Conservation (phyloP, 2,888 invertebrate species). For the Dyspetes luteomarginatus region DNA sequence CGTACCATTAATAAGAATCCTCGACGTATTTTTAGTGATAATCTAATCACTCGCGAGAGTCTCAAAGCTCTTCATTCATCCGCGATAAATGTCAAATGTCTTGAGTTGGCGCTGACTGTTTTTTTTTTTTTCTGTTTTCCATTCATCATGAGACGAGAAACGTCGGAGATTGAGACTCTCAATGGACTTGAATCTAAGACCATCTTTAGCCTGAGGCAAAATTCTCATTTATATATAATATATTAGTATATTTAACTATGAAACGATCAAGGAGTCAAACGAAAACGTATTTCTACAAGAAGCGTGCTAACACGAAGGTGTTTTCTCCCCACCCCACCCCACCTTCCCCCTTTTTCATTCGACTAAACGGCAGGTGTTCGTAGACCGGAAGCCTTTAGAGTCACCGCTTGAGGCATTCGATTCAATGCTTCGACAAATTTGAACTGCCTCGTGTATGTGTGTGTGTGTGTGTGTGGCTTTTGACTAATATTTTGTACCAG, state of each 20-base stretch:
- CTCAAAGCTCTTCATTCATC: conserved; percentile 43
- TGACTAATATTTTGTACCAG: conserved; percentile 80
- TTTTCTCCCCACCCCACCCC: conserved; percentile 1
- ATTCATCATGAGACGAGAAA: conserved; percentile 36
- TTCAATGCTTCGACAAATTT: conserved; percentile 82
- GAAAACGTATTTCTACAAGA: neutral
- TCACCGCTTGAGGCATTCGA: conserved; percentile 75
- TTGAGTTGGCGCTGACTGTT: conserved; percentile 17
- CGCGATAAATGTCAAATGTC: conserved; percentile 54
- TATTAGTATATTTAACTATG: too few relatives aligned
- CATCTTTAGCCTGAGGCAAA: conserved; percentile 13
- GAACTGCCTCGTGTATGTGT: conserved; percentile 68
- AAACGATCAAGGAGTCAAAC: conserved; percentile 14
- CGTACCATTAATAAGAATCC: conserved; percentile 61
- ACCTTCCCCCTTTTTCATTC: neutral
- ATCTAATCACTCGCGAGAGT: conserved; percentile 41
- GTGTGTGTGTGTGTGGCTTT: conserved; percentile 77
- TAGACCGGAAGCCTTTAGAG: conserved; percentile 82
- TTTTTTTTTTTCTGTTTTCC: conserved; percentile 34
- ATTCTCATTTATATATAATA: neutral
- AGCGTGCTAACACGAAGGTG: neutral
- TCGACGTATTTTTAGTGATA: conserved; percentile 36
- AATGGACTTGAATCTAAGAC: conserved; percentile 41
- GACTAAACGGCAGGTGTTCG: conserved; percentile 79
- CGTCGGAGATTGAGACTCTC: conserved; percentile 20